Conservation (phyloP, 1,140 invertebrate species). For the Popillia japonica region DNA sequence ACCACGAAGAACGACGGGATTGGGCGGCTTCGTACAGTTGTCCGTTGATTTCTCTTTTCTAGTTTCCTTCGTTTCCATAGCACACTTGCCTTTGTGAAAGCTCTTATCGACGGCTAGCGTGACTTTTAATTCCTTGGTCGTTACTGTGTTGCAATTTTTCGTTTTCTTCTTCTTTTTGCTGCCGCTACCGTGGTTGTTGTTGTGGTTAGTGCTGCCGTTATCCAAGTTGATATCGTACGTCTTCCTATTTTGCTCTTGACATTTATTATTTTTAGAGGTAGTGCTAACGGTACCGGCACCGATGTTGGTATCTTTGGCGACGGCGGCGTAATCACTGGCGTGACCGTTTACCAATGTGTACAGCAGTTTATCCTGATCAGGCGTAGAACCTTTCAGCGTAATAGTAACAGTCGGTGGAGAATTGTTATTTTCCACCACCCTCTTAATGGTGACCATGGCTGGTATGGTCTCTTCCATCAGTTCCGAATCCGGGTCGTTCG, state of each 20-base stretch:
- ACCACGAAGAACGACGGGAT: too few species aligned
- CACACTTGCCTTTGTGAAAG: constrained; percentile 44
- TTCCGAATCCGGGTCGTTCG: constrained; percentile 45
- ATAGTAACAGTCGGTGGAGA: constrained; percentile 78
- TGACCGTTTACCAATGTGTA: constrained; percentile 79
- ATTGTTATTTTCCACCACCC: constrained; percentile 71
- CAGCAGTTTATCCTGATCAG: constrained; percentile 76
- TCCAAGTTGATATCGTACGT: constrained; percentile 45
- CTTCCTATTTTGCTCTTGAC: constrained; percentile 38
- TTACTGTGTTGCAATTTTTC: constrained; percentile 45
- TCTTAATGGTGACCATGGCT: constrained; percentile 77
- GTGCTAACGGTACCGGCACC: constrained; percentile 46
- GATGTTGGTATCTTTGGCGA: constrained; percentile 37
- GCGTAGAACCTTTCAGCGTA: constrained; percentile 76
- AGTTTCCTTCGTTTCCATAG: constrained; percentile 47
- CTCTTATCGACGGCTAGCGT: constrained; percentile 46
- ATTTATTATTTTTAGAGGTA: constrained; percentile 53
- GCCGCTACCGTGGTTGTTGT: too few species aligned
- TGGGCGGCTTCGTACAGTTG: constrained; percentile 18
- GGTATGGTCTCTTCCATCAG: constrained; percentile 57
- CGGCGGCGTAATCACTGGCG: constrained; percentile 36
- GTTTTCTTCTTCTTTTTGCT: constrained; percentile 64
- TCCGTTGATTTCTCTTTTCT: constrained; percentile 49
- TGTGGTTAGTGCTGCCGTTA: too few species aligned
- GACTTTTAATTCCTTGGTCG: constrained; percentile 50